phyloP scores from a whole-genome alignment of 2,888 invertebrate genomes.

The Xanthia icteritia region DNA sequence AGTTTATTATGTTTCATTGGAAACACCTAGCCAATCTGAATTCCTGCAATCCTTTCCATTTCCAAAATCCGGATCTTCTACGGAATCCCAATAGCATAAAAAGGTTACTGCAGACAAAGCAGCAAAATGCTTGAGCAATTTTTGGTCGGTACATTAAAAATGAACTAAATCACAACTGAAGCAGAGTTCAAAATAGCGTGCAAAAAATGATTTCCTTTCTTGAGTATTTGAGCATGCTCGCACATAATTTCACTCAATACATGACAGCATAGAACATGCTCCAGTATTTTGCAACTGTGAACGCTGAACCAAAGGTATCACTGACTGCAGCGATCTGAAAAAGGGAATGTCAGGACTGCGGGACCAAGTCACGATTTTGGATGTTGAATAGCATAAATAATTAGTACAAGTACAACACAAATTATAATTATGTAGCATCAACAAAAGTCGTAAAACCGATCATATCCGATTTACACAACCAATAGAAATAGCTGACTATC shows the following conservation, averaged over 20 bases:
- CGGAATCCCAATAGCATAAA: background rate
- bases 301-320: background rate
- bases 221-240: background rate
- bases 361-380: background rate
- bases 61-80: background rate
- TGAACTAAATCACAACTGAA: background rate
- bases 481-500: no score
- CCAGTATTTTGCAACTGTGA: background rate
- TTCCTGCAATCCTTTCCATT: slow-evolving; percentile 42
- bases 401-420: background rate
- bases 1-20: slow-evolving; percentile 83
- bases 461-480: no score
- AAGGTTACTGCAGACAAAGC: background rate
- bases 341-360: background rate
- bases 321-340: background rate
- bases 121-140: background rate
- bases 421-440: no score
- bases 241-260: background rate
- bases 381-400: background rate
- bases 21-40: slow-evolving; percentile 25
- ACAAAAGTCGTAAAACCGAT: no score
- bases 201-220: no score
- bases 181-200: background rate
- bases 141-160: background rate
- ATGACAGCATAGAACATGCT: background rate